These are phyloP conservation scores for Glyphotaelius pellucidus DNA, from an alignment of 2,888 invertebrate species.

Conservation along the genomic window DNA sequence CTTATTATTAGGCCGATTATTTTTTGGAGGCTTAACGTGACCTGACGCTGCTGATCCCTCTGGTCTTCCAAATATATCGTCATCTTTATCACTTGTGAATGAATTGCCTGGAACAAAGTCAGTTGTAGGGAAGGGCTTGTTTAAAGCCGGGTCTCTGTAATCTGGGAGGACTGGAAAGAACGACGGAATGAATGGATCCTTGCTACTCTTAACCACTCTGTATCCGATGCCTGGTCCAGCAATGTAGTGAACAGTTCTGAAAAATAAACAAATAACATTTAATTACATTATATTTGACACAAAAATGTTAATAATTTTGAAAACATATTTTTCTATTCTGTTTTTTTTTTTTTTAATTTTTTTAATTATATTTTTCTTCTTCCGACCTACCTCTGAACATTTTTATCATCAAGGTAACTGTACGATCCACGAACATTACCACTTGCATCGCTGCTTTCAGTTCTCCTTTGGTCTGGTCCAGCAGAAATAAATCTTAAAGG, in stretches of 20 bases:
- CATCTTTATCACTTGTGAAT: constrained; percentile 62
- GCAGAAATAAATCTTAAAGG: constrained; percentile 82
- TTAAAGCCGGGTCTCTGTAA: constrained; percentile 76
- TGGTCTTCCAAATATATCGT: constrained; percentile 71
- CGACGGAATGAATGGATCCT: constrained; percentile 81
- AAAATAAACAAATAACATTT: neutral
- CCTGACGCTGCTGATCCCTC: constrained; percentile 79
- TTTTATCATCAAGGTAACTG: constrained; percentile 88
- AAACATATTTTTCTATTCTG: neutral
- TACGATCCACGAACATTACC: constrained; percentile 87
- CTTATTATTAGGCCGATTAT: constrained; percentile 50
- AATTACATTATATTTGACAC: neutral
- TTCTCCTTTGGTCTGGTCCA: constrained; percentile 86
- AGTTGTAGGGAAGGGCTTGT: constrained; percentile 71
- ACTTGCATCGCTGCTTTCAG: constrained; percentile 84
- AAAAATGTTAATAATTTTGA: neutral
- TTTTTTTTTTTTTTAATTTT: too few relatives aligned
- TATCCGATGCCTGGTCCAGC: constrained; percentile 89
- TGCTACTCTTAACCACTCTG: constrained; percentile 83
- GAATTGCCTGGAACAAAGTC: constrained; percentile 68
- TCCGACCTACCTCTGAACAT: constrained; percentile 78
- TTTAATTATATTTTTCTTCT: too few relatives aligned
- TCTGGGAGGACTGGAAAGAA: constrained; percentile 80
- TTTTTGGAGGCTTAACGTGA: constrained; percentile 75
- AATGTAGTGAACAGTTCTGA: constrained; percentile 85